Percentiles rank a stretch among this genome's conserved stretches.
Conservation (phyloP, 2,888 invertebrate species). For the Dicycla oo region DNA sequence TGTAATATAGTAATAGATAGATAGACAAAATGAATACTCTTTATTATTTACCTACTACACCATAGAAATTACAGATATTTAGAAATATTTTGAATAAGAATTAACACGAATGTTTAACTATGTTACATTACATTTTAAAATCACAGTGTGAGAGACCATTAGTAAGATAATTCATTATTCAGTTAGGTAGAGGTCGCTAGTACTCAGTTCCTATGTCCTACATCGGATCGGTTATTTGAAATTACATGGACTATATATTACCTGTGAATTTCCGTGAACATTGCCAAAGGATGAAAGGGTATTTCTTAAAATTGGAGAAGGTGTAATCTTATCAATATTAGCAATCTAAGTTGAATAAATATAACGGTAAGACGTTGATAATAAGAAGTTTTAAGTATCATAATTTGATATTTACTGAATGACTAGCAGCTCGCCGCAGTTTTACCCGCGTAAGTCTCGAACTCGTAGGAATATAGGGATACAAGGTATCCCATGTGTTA, state of each 20-base stretch:
- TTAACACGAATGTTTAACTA: constrained; percentile 23
- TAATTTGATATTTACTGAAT: background rate
- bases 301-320: constrained; percentile 8
- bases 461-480: too few species aligned
- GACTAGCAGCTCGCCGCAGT: too few species aligned
- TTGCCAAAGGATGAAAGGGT: constrained; percentile 16
- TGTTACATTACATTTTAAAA: constrained; percentile 29
- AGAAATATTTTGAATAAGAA: constrained; percentile 7
- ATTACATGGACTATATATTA: constrained; percentile 32
- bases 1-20: too few species aligned
- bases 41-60: too few species aligned
- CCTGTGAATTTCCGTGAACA: constrained; percentile 21
- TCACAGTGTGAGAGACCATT: constrained; percentile 20
- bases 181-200: constrained; percentile 19
- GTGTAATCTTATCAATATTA: background rate
- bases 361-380: background rate
- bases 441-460: too few species aligned
- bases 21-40: too few species aligned
- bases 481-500: too few species aligned
- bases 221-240: constrained; percentile 29
- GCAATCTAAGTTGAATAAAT: background rate
- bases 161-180: constrained; percentile 35
- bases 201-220: constrained; percentile 23
- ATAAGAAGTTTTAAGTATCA: background rate
- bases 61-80: too few species aligned